Conservation (phyloP, 1,140 invertebrate genomes). For the Rhysida immarginata region DNA sequence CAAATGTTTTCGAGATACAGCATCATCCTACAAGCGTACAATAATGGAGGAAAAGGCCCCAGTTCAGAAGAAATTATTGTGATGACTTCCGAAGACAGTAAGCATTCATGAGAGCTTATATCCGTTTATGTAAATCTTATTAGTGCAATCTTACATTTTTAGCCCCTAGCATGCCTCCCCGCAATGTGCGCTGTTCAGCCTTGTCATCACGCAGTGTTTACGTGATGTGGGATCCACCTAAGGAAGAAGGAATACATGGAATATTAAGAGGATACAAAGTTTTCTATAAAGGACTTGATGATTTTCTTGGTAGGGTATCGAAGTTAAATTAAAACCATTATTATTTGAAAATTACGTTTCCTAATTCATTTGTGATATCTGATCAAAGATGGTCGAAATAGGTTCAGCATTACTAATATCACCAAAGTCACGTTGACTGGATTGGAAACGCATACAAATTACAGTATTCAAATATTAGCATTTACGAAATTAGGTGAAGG, state of each 20-base stretch:
- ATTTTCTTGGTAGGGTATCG: conserved; percentile 78
- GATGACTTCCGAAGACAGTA: conserved; percentile 68
- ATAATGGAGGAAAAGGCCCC: conserved; percentile 81
- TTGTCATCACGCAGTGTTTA: conserved; percentile 82
- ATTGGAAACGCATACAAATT: conserved; percentile 63
- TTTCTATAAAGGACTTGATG: conserved; percentile 78
- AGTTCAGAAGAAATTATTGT: conserved; percentile 74
- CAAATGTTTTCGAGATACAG: conserved; percentile 84
- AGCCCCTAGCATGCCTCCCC: conserved; percentile 79
- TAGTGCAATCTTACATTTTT: neutral
- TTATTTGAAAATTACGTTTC: no score
- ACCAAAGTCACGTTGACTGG: neutral
- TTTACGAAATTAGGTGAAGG: conserved; percentile 79
- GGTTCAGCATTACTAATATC: no score
- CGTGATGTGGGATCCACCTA: conserved; percentile 83
- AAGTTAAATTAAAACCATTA: conserved; percentile 21
- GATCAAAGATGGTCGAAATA: no score
- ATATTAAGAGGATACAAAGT: conserved; percentile 94
- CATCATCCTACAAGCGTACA: conserved; percentile 87
- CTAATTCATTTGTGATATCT: no score
- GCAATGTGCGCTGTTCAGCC: conserved; percentile 76
- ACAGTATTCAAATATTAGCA: conserved; percentile 74
- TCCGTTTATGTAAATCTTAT: neutral
- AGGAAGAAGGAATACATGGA: conserved; percentile 74
- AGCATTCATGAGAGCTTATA: neutral